Base-by-base conservation (phyloP, 2,797 vertebrate species). In the Gadopsis marmoratus region DNA sequence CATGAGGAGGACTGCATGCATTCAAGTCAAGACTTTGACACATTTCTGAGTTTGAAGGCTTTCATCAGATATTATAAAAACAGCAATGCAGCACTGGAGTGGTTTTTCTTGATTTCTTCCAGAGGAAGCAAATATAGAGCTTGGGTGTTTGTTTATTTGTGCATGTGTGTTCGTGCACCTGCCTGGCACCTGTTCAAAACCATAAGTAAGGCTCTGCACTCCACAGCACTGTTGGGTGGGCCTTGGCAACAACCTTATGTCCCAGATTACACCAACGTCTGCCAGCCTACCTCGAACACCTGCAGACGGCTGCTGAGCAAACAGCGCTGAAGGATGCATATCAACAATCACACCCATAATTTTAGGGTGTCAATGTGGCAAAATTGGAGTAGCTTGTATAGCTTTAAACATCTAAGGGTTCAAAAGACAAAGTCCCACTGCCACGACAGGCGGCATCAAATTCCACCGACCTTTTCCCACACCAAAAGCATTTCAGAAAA, bases 211-310 rank as follows among this genome's bases (percentile, higher is more conserved):
- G 74, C 76, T 75, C 63, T 54, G 47, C 3, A 17, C 64, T 74
- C 73, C 58, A 66, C 54, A 69, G 63, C 8, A 1, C 74, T 35
- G 53, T 35, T 59, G 74, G 88, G 79, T 55, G 50, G 83, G 81
- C 45, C 82, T 78, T 84, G 75, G 79, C 83, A 78, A 69, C 75
- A 56, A 47, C 74, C 21, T 73, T 10, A 2, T 86, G 84, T 84
- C 79, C 84, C 88, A 86, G 83, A 89, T 87, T 85, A 88, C 64
- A 35, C 68, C 37, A 71, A 53, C 26, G 77, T 71, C 77, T 86
- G 73, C 41, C 85, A 61, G 78, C 47, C 33, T 51, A 78, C 50
- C 73, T 67, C 11, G 1, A 68, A 60, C 80, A 86, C 83, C 87
- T 89, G 86, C 81, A 72, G 29, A 59, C 5, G 0, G 19, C 67